A percentile compares a stretch with the other conserved stretches of the same genome.
phyloP scores from a whole-genome alignment of 53 echinoderm and acorn worm species.

The Luidia sarsii region DNA sequence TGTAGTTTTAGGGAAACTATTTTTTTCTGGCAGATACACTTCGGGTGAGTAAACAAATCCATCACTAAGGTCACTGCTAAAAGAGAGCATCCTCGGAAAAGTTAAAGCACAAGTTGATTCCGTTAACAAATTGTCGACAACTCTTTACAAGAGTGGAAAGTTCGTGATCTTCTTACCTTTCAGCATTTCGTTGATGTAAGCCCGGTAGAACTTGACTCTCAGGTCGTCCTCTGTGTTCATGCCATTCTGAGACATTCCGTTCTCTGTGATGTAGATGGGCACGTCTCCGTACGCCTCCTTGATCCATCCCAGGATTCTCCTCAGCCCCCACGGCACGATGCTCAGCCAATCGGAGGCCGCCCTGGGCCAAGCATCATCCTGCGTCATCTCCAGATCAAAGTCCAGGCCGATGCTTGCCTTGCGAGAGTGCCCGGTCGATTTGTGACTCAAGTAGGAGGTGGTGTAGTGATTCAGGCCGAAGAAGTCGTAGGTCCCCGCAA shows the following conservation, averaged over 20 bases:
- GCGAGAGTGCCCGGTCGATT: constrained; percentile 28
- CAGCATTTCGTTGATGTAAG: constrained; percentile 89
- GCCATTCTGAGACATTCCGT: constrained; percentile 80
- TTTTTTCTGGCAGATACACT: too few species aligned
- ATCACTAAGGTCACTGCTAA: too few species aligned
- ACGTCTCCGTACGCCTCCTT: constrained; percentile 84
- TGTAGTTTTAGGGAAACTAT: too few species aligned
- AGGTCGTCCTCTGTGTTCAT: constrained; percentile 69
- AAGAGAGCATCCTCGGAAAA: too few species aligned
- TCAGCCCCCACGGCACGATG: constrained; percentile 88
- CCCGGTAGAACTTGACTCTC: constrained; percentile 74
- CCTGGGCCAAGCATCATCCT: constrained; percentile 59
- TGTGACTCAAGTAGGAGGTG: constrained; percentile 60
- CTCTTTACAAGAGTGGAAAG: too few species aligned
- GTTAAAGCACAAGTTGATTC: too few species aligned
- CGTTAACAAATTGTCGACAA: too few species aligned
- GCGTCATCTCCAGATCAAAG: constrained; percentile 44
- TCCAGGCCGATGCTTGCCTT: constrained; percentile 54
- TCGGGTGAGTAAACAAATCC: too few species aligned
- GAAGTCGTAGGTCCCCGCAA: constrained; percentile 60
- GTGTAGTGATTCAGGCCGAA: constrained; percentile 70
- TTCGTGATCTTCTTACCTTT: too few species aligned
- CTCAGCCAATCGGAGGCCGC: constrained; percentile 64
- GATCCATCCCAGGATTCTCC: constrained; percentile 74
- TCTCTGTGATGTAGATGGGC: constrained; percentile 94